Percentiles rank a stretch among this genome's conserved stretches.
phyloP scores from a whole-genome alignment of 2,113 vertebrate species.

The Carlito syrichta region DNA sequence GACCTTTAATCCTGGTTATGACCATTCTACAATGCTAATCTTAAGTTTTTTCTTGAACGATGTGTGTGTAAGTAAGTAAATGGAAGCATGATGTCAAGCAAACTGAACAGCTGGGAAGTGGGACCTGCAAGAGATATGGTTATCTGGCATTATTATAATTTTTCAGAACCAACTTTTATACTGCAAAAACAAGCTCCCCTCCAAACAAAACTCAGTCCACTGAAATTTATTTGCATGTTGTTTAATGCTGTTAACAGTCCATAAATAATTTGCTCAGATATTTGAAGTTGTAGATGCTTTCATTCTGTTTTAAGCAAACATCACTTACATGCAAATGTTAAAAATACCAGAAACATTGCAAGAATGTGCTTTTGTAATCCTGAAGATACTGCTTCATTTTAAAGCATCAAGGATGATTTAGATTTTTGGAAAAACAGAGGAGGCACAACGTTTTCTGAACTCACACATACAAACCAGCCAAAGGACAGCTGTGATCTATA shows the following conservation, averaged over 20 bases:
- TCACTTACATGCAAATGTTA: constrained; percentile 9
- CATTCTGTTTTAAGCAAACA: constrained; percentile 35
- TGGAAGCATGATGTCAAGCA: not conserved
- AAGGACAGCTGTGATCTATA: constrained; percentile 67
- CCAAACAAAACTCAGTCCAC: not conserved
- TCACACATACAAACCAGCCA: constrained; percentile 60
- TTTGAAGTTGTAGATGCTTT: constrained; percentile 26
- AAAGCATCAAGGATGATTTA: constrained; percentile 67
- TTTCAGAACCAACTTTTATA: not conserved
- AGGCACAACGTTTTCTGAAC: constrained; percentile 68
- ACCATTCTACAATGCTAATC: not conserved
- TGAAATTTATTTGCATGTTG: constrained; percentile 15
- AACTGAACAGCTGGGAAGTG: not conserved
- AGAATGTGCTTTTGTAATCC: not conserved
- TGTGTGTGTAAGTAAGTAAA: not conserved
- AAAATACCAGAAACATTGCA: constrained; percentile 5
- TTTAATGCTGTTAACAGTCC: not conserved
- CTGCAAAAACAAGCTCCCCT: not conserved
- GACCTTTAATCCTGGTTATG: not conserved
- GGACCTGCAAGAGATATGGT: not conserved
- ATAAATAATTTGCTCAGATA: not conserved
- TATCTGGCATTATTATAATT: not conserved
- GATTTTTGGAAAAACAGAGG: constrained; percentile 66
- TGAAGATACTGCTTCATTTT: constrained; percentile 62
- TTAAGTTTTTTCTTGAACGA: not conserved